Percentiles rank a stretch among this genome's conserved stretches.
Conservation (phyloP, 2,797 vertebrate genomes). For the Sebastiscus tertius region DNA sequence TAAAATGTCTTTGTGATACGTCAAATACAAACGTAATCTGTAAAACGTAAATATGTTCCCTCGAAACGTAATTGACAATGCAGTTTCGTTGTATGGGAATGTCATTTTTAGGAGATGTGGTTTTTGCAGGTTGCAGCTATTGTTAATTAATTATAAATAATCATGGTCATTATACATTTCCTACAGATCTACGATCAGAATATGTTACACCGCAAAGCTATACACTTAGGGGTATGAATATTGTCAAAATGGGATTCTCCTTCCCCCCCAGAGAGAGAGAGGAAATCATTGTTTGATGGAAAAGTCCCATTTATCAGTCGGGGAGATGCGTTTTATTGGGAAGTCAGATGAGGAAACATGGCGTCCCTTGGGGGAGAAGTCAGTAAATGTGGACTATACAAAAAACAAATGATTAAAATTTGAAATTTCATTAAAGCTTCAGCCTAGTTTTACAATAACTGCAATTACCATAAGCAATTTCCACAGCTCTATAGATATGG, state of each 20-base stretch:
- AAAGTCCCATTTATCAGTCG: slow-evolving; percentile 46
- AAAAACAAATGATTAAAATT: slow-evolving; percentile 74
- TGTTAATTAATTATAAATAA: not conserved
- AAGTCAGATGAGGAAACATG: slow-evolving; percentile 57
- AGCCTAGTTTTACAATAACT: slow-evolving; percentile 75
- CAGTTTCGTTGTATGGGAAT: rapidly evolving
- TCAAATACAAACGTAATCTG: not conserved
- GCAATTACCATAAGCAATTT: slow-evolving; percentile 78
- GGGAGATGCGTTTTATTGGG: slow-evolving; percentile 40
- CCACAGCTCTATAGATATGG: slow-evolving; percentile 74
- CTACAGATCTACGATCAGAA: not conserved
- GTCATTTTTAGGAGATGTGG: not conserved
- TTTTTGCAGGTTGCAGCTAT: not conserved
- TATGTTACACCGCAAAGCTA: not conserved
- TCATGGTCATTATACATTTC: slow-evolving; percentile 7
- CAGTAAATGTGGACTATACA: slow-evolving; percentile 53
- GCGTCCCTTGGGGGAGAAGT: slow-evolving; percentile 27
- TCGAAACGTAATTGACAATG: not conserved
- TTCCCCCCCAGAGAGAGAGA: slow-evolving; percentile 1
- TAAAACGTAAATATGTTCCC: not conserved
- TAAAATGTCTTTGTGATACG: rapidly evolving
- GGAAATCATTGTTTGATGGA: slow-evolving; percentile 51
- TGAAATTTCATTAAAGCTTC: slow-evolving; percentile 75
- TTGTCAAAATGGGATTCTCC: slow-evolving; percentile 15
- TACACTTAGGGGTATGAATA: slow-evolving; percentile 4